Conservation (phyloP, 2,797 vertebrate genomes). For the Clangula hyemalis region DNA sequence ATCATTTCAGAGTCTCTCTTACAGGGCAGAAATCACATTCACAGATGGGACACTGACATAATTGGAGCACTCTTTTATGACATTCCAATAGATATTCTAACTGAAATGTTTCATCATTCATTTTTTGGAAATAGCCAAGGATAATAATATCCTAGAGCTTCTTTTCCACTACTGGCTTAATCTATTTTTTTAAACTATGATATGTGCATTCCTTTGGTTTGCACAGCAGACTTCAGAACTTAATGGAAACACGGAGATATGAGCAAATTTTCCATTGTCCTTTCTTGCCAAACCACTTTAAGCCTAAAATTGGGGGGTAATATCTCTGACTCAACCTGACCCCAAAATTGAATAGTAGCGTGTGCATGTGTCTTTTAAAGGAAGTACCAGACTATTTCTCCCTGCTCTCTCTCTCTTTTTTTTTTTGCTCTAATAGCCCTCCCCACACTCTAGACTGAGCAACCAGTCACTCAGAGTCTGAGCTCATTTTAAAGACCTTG, state of each 20-base stretch:
- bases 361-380: conserved; percentile 3
- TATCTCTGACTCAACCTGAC: conserved; percentile 68
- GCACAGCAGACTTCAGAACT: conserved; percentile 65
- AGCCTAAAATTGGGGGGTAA: conserved; percentile 69
- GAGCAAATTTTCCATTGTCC: conserved; percentile 70
- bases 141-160: conserved; percentile 72
- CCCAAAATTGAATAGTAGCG: conserved; percentile 47
- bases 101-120: conserved; percentile 67
- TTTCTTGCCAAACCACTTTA: conserved; percentile 70
- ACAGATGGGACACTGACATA: conserved; percentile 49
- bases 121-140: conserved; percentile 50
- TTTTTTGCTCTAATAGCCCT: conserved; percentile 12
- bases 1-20: neutral
- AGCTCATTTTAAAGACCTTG: conserved; percentile 72
- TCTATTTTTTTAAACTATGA: conserved; percentile 66
- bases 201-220: conserved; percentile 76
- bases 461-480: conserved; percentile 64
- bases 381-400: conserved; percentile 16
- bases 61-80: conserved; percentile 32
- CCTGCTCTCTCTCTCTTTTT: neutral
- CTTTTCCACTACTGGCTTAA: conserved; percentile 70
- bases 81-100: conserved; percentile 45
- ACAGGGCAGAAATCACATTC: conserved; percentile 41
- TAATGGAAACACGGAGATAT: conserved; percentile 57
- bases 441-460: conserved; percentile 44